Percentiles rank a stretch among this genome's conserved stretches.
Evolutionary conservation across 2,113 vertebrate genomes (phyloP).

Genomic region (Vulpes vulpes): DNA sequence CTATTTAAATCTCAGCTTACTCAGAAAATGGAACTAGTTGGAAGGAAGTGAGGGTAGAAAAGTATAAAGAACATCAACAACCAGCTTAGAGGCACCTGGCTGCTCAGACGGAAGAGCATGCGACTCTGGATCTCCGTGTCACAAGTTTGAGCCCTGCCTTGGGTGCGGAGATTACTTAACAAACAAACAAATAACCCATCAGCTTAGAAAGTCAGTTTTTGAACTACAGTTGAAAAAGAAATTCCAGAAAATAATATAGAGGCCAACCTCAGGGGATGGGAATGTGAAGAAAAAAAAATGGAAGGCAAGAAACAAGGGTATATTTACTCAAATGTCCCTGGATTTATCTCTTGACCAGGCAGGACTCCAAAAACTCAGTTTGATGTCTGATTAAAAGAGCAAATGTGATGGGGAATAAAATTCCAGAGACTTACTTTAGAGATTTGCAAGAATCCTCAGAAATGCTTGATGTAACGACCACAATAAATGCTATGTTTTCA

Average conservation of each 20-base stretch:
- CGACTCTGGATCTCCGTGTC: neutral
- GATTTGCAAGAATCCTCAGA: conserved; percentile 22
- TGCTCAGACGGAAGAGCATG: neutral
- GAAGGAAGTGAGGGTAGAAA: neutral
- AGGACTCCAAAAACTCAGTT: conserved; percentile 9
- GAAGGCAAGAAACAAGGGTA: neutral
- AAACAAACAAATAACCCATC: neutral
- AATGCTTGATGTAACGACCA: neutral
- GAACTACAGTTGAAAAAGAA: neutral
- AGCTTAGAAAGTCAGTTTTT: neutral
- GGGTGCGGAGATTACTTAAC: neutral
- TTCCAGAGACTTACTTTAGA: neutral
- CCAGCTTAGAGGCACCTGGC: neutral
- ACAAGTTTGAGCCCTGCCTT: neutral
- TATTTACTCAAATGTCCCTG: neutral
- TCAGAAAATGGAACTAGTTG: neutral
- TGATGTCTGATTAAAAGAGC: neutral
- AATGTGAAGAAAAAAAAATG: neutral
- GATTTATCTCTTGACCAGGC: neutral
- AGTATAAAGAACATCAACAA: neutral
- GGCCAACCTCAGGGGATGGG: neutral
- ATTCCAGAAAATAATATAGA: conserved; percentile 22
- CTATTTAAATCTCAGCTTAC: neutral
- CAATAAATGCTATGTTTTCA: neutral
- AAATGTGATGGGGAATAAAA: conserved; percentile 13